Percentiles rank a stretch among this genome's conserved stretches.
Evolutionary conservation across 2,113 vertebrate genomes (phyloP).

Genomic region (Aptenodytes patagonicus): DNA sequence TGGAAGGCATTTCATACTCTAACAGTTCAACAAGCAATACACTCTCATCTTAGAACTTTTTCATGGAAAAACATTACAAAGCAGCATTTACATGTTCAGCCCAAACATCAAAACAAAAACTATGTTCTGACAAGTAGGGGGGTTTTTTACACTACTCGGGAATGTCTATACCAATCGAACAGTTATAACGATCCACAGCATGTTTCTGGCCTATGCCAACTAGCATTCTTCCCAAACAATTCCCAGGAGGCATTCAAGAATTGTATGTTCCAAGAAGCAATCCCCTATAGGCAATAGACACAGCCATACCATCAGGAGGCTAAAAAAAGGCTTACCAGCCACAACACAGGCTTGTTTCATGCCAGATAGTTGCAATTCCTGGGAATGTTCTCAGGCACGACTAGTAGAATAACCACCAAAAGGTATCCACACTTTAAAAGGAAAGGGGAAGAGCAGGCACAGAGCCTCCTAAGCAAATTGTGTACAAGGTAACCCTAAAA

Average conservation of each 20-base stretch:
- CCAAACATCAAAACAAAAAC: background rate
- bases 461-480: background rate
- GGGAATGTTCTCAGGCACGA: background rate
- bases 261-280: background rate
- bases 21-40: background rate
- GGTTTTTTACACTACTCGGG: background rate
- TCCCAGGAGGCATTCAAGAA: background rate
- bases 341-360: background rate
- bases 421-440: background rate
- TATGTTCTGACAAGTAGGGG: background rate
- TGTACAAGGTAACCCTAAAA: background rate
- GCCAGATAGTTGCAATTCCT: background rate
- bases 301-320: background rate
- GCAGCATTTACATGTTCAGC: background rate
- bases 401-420: background rate
- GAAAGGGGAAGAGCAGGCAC: background rate
- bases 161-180: background rate
- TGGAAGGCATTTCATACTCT: accelerated
- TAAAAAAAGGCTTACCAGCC: background rate
- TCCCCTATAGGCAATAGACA: background rate
- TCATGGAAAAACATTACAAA: background rate
- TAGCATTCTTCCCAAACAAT: background rate
- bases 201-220: background rate
- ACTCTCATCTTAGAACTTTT: background rate
- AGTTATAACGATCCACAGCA: background rate